Evolutionary conservation across 2,888 invertebrate genomes (phyloP), one percentile per base, ranked within the genome.

Genomic region (Cordilura impudica): DNA sequence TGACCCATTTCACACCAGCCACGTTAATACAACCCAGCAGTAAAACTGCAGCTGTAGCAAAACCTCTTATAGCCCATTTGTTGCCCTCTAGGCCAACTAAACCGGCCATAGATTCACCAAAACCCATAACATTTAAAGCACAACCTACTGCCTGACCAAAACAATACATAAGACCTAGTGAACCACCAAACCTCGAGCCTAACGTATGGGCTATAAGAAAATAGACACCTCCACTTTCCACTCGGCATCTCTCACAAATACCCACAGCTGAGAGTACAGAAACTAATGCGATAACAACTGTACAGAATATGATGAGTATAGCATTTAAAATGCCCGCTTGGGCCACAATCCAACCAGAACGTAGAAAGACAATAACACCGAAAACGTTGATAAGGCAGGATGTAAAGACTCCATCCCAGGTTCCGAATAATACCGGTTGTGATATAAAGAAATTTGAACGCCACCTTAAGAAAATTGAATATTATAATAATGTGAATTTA

Each of bases 181-280:
- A 94, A 47, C 98, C 98, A 10, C 98, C 98, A 88, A 98, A 94
- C 87, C 97, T 92, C 5, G 97, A 97, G 43, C 98, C 98, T 23
- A 99, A 91, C 3, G 98, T 97, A 87, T 98, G 98, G 0, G 98
- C 96, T 39, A 99, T 91, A 75, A 99, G 92, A 90, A 98, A 98
- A 90, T 98, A 98, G 23, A 98, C 97, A 58, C 98, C 98, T n/a
- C 98, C 98, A 90, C 97, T 97, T 91, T 98, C 97, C 86, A 98
- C 95, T 79, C 96, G 93, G 91, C 97, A 97, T 88, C 98, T 91
- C 90, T 98, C 98, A 91, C 98, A 98, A 84, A 98, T 98, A 53
- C 98, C 98, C 76, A 98, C 97, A 19, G 98, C 98, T 83, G 98
- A 97, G 65, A 98, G 91, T 18, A 98, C 97, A 71, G 97, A 96